Base-by-base conservation (phyloP, 2,113 vertebrate genomes). In the Acrocephalus arundinaceus region DNA sequence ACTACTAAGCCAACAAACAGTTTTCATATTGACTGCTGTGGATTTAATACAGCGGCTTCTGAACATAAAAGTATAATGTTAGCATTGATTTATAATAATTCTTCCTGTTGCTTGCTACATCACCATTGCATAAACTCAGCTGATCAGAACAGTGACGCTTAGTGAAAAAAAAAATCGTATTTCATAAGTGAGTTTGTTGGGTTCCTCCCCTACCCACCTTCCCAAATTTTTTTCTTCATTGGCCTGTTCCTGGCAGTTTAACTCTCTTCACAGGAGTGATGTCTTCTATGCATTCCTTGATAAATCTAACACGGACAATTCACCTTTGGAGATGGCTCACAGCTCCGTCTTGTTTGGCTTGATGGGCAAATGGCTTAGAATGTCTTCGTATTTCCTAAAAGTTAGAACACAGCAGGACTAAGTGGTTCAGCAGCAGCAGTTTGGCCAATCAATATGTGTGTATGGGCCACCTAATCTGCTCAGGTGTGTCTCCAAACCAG, bases 151-250 rank as follows among this genome's bases (percentile, higher is more conserved):
- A 78, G 21, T 27, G 31, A 31, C 1, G 1, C 14, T 84, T 55
- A 57, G 11, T 15, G 15, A 35, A 35, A 70, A 39, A 41, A 41
- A 75, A 43, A 19, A n/a, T 4, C 6, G 9, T 16, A 59, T 52
- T 80, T 73, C 0, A 0, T 43, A 33, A 6, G 2, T 21, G 33
- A 2, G 2, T 25, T 88, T 85, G 7, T 30, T 62, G 22, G 10
- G 21, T 19, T 72, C 22, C 10, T 66, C 8, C 6, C 2, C 2
- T 10, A 33, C 6, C 1, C 10, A 21, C 35, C 2, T 15, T 0
- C 4, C 13, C 52, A 58, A 11, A 1, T 2, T 16, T 7, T 61
- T 93, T 94, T 49, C 30, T 81, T 89, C 24, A 49, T 15, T 93
- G 17, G 49, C 28, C 19, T 39, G 3, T 13, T 81, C 8, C 41